Conservation (phyloP, 2,888 invertebrate species). For the Himalopsyche japonica region DNA sequence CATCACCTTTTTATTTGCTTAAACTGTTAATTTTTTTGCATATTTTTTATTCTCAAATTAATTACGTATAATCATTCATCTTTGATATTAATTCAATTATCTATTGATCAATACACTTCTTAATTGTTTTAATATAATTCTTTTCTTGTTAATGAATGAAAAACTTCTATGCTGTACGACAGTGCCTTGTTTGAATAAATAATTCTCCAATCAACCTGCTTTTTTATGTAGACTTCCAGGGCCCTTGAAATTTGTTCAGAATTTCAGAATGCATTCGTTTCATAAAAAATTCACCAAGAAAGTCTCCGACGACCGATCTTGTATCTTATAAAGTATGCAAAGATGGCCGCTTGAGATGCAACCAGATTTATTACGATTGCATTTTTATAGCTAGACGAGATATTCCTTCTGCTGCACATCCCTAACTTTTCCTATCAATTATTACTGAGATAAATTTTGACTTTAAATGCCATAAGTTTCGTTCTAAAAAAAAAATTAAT, state of each 20-base stretch:
- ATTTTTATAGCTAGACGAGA: conserved; percentile 25
- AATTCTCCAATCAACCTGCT: background rate
- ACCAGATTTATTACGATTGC: conserved; percentile 39
- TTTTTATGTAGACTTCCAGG: background rate
- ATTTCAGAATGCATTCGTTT: background rate
- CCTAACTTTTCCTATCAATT: too few species aligned
- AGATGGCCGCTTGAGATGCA: conserved; percentile 16
- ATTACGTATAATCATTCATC: too few species aligned
- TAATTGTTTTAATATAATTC: too few species aligned
- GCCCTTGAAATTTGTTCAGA: background rate
- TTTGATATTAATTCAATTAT: too few species aligned
- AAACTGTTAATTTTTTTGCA: too few species aligned
- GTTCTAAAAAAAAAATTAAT: too few species aligned
- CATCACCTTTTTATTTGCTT: too few species aligned
- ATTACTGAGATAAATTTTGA: too few species aligned
- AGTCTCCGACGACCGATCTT: conserved; percentile 17
- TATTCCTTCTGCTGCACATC: background rate
- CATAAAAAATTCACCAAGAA: conserved; percentile 18
- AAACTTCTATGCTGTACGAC: background rate
- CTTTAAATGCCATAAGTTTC: too few species aligned
- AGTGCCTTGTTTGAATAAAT: background rate
- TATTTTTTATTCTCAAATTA: too few species aligned
- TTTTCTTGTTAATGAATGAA: too few species aligned
- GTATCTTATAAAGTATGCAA: conserved; percentile 35
- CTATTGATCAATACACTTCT: too few species aligned